These are phyloP conservation scores for Pterocles gutturalis DNA, from an alignment of 2,113 vertebrate species.

Conservation along the genomic window DNA sequence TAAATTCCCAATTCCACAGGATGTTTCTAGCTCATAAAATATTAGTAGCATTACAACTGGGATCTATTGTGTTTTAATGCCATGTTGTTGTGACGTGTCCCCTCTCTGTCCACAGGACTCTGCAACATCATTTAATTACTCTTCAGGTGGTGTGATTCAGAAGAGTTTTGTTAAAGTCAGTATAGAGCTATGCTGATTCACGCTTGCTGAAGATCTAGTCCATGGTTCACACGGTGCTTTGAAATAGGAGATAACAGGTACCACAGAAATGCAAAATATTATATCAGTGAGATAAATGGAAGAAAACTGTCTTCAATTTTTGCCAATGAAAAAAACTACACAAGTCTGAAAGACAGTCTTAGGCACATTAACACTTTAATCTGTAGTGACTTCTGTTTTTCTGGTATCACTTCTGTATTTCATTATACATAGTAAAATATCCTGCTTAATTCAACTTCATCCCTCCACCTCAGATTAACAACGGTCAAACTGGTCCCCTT, in stretches of 20 bases:
- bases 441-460: not conserved
- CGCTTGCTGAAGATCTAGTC: not conserved
- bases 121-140: not conserved
- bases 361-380: not conserved
- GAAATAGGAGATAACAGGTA: not conserved
- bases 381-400: not conserved
- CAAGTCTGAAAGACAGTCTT: not conserved
- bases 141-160: not conserved
- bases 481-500: not conserved
- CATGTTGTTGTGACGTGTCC: not conserved
- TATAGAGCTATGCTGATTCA: not conserved
- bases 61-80: not conserved
- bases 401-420: not conserved
- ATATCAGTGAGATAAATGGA: not conserved
- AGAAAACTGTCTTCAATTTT: not conserved
- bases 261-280: not conserved
- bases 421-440: not conserved
- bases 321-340: not conserved
- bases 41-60: not conserved
- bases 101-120: not conserved
- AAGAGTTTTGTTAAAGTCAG: not conserved
- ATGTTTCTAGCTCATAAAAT: not conserved
- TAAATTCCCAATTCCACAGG: not conserved
- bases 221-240: not conserved
- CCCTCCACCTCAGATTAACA: not conserved